A percentile compares a stretch with the other conserved stretches of the same genome.
Conservation (phyloP, 1,140 invertebrate genomes). For the silkworm (Bombyx mori) region DNA sequence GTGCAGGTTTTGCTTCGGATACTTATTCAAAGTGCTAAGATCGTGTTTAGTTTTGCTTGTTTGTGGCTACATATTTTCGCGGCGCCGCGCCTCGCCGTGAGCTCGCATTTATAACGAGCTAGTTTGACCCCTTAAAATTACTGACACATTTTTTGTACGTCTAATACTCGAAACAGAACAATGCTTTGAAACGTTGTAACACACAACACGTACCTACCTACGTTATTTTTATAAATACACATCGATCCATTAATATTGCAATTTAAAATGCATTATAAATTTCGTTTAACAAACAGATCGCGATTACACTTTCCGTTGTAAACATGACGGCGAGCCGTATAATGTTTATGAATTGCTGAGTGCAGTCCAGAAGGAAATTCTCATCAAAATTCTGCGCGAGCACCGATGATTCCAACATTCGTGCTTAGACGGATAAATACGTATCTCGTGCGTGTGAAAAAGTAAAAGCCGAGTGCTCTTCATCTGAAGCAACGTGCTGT, state of each 20-base stretch:
- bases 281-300: constrained; percentile 43
- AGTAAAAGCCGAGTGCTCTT: constrained; percentile 46
- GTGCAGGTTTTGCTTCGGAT: constrained; percentile 31
- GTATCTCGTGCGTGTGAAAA: constrained; percentile 61
- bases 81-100: constrained; percentile 53
- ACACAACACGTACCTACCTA: constrained; percentile 23
- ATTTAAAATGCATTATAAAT: constrained; percentile 56
- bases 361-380: constrained; percentile 57
- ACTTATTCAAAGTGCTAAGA: constrained; percentile 40
- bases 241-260: constrained; percentile 39
- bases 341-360: constrained; percentile 62
- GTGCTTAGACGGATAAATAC: constrained; percentile 50
- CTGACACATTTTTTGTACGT: constrained; percentile 37
- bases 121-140: constrained; percentile 52
- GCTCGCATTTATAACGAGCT: constrained; percentile 59
- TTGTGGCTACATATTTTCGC: constrained; percentile 59
- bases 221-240: constrained; percentile 26
- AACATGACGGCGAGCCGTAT: constrained; percentile 54
- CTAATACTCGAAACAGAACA: constrained; percentile 16
- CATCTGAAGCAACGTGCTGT: constrained; percentile 12
- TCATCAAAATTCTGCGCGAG: constrained; percentile 61
- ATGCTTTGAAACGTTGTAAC: constrained; percentile 15
- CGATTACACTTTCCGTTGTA: constrained; percentile 61
- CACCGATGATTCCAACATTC: constrained; percentile 56
- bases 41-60: constrained; percentile 43